Evolutionary conservation across 2,888 invertebrate species (phyloP).

Genomic region (Eurois occulta): DNA sequence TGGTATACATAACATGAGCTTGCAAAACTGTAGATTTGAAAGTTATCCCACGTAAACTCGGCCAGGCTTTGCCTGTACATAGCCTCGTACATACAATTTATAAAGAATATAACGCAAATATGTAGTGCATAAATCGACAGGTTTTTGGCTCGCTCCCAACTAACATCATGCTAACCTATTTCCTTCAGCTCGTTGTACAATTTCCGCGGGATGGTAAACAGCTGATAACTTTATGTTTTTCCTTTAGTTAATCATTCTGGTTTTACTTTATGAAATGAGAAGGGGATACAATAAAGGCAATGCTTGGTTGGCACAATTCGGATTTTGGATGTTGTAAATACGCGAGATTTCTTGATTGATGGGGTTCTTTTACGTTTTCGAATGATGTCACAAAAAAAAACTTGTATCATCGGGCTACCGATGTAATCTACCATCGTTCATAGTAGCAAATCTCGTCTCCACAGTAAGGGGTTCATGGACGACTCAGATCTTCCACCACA

Average conservation of each 20-base stretch:
- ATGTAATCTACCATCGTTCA: not conserved
- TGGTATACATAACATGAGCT: slow-evolving; percentile 1
- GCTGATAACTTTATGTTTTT: slow-evolving; percentile 58
- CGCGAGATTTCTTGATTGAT: not conserved
- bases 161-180: slow-evolving; percentile 56
- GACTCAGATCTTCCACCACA: not conserved
- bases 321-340: slow-evolving; percentile 36
- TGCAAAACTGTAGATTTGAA: not conserved
- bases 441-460: not conserved
- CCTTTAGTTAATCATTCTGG: slow-evolving; percentile 54
- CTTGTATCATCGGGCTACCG: not conserved
- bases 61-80: slow-evolving; percentile 14
- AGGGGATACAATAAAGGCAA: slow-evolving; percentile 12
- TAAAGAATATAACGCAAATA: slow-evolving; percentile 58
- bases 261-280: slow-evolving; percentile 50
- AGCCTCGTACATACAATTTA: slow-evolving; percentile 48
- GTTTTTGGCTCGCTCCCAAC: slow-evolving; percentile 60
- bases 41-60: slow-evolving; percentile 34
- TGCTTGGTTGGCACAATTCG: slow-evolving; percentile 26
- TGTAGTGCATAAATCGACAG: slow-evolving; percentile 64
- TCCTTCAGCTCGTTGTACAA: slow-evolving; percentile 59
- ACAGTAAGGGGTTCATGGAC: not conserved
- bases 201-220: slow-evolving; percentile 54
- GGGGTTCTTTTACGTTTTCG: not conserved
- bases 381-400: not conserved